Evolutionary conservation across 2,113 vertebrate genomes (phyloP).

Genomic region (Natator depressus): DNA sequence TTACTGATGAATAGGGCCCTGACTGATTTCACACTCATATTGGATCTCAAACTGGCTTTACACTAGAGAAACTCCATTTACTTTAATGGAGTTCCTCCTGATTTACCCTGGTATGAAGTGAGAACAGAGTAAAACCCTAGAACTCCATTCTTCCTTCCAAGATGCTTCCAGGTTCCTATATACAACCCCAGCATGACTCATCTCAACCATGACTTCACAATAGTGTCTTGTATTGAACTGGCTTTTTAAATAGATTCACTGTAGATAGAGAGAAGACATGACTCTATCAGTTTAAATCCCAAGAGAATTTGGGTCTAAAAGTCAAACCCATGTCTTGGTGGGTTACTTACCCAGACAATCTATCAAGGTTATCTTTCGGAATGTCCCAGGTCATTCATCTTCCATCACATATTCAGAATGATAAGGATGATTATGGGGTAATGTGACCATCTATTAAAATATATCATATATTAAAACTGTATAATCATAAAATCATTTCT

Average conservation of each 20-base stretch:
- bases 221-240: conserved; percentile 57
- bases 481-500: conserved; percentile 69
- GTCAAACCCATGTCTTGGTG: background rate
- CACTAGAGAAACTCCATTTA: background rate
- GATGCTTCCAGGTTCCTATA: background rate
- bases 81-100: conserved; percentile 33
- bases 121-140: conserved; percentile 59
- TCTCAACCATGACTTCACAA: background rate
- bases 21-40: background rate
- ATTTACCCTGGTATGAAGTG: background rate
- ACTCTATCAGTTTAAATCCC: background rate
- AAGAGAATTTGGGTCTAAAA: background rate
- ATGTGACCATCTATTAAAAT: conserved; percentile 54
- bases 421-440: background rate
- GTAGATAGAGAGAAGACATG: too few relatives aligned
- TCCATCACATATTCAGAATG: background rate
- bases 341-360: background rate
- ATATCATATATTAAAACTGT: conserved; percentile 45
- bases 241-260: conserved; percentile 18
- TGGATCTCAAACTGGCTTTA: conserved; percentile 17
- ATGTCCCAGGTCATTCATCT: conserved; percentile 41
- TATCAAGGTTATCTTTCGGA: background rate
- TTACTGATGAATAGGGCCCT: background rate
- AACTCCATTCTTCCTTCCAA: conserved; percentile 44
- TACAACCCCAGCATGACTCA: conserved; percentile 58